A percentile compares a stretch with the other conserved stretches of the same genome.
Conservation (phyloP, 2,113 vertebrate species). For the Scolopax mira region DNA sequence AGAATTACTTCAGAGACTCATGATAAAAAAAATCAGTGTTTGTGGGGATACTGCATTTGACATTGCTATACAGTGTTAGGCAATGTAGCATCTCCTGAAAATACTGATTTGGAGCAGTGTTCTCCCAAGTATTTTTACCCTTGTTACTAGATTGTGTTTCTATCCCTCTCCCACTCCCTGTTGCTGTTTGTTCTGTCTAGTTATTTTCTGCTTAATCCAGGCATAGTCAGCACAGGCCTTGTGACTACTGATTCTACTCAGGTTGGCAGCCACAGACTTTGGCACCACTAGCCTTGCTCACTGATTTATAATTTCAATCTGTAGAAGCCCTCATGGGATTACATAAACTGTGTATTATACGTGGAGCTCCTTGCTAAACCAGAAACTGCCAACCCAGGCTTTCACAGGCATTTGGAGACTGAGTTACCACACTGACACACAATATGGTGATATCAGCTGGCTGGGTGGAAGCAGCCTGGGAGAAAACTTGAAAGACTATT, state of each 20-base stretch:
- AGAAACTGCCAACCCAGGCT: background rate
- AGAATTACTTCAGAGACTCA: background rate
- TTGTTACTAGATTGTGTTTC: background rate
- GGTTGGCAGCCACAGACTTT: background rate
- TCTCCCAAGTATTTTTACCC: background rate
- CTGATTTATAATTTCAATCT: background rate
- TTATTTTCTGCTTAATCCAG: background rate
- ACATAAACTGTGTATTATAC: background rate
- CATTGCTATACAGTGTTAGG: background rate
- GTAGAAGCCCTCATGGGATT: background rate
- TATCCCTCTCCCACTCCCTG: background rate
- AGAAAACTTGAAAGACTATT: background rate
- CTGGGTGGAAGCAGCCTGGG: background rate
- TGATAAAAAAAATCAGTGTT: background rate
- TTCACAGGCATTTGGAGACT: background rate
- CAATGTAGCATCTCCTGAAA: rapidly evolving
- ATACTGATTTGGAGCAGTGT: background rate
- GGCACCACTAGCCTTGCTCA: background rate
- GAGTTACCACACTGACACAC: background rate
- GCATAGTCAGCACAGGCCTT: background rate
- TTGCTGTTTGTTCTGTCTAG: background rate
- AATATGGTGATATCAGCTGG: background rate
- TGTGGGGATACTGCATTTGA: background rate
- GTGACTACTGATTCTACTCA: background rate
- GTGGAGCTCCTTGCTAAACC: background rate